Evolutionary conservation across 2,888 invertebrate species (phyloP), one percentile per base, ranked within the genome.

Genomic region (Himalopsyche kuldschensis): DNA sequence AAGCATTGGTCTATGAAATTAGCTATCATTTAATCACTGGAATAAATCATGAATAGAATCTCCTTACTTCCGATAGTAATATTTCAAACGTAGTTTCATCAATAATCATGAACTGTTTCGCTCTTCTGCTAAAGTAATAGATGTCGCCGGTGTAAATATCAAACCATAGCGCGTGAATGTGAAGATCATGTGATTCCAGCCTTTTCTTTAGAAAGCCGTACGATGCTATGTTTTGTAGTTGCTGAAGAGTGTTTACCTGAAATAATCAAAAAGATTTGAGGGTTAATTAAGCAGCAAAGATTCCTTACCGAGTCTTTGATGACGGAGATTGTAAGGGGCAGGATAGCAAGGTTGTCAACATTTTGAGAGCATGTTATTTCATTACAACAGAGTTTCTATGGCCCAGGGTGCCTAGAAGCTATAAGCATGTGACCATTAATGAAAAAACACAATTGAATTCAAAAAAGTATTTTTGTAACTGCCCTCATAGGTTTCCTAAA

Each of bases 61-160:
- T 93, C 84, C 93, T 91, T 47, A 97, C 94, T 93, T 98, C 98
- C 69, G 93, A 92, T 83, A 96, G 90, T 85, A 98, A 91, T 84
- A 92, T 92, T 77, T 95, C 94, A 86, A 97, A 95, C 35, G 94
- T 95, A 1, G 93, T 90, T 90, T 98, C 98, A 88, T 97, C 96
- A 83, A 99, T 95, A 87, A 96, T 94, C 20, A 98, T 92, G 89
- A 98, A 99, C 84, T 93, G 91, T 90, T 98, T 97, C 75, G 95
- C 94, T 35, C 95, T 94, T 87, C 98, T 93, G 88, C 97, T 98
- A 89, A 99, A 99, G 90, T 97, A 97, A 89, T 97, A 97, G 88
- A 99, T 96, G 89, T 98, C 97, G 0, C 98, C 99, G 0, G 97
- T 97, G 89, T 98, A 98, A 89, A 99, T 97, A 89, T 99, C 99